Evolutionary conservation across 2,113 vertebrate genomes (phyloP), one percentile per base, ranked within the genome.

Genomic region (Oriolus oriolus): DNA sequence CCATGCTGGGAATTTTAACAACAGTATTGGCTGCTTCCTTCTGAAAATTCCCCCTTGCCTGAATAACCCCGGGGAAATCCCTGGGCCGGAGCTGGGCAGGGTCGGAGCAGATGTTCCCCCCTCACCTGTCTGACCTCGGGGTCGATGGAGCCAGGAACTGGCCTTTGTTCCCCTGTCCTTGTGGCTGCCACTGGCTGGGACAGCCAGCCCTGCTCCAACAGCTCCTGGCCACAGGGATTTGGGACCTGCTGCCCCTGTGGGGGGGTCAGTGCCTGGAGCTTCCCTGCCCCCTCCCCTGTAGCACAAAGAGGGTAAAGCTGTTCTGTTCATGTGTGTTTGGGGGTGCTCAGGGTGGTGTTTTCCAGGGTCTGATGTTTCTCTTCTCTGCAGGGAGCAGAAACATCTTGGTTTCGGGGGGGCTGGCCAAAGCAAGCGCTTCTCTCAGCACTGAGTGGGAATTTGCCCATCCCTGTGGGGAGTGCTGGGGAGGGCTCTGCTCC

Each of bases 401-500:
- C 9, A 15, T 27, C 10, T 5, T n/a, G 16, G 4, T 23, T 80
- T 41, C 17, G 19, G 18, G 4, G 4, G 5, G 8, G 22, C 5
- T 3, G 3, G 28, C 26, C 44, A 33, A 74, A 84, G 60, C 41
- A 26, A 18, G 50, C 0, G 0, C n/a, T 70, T 11, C 16, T 52
- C 42, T 37, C 6, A 3, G 42, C 6, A 0, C 21, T 4, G 59
- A 13, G 11, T 13, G 41, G 65, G n/a, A 6, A 0, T 44, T 20
- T 33, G 22, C 37, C 49, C 52, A 15, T 10, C 39, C 18, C 50
- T 90, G 35, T 7, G 28, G 44, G 0, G 8, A 70, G 7, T 21
- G 5, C 42, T 11, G 45, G 7, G 13, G 5, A 60, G 52, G 23
- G 12, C 44, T 76, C 47, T 74, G 59, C 69, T 77, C 31, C 44